Conservation (phyloP, 2,888 invertebrate species). For the Heliconius cydno region DNA sequence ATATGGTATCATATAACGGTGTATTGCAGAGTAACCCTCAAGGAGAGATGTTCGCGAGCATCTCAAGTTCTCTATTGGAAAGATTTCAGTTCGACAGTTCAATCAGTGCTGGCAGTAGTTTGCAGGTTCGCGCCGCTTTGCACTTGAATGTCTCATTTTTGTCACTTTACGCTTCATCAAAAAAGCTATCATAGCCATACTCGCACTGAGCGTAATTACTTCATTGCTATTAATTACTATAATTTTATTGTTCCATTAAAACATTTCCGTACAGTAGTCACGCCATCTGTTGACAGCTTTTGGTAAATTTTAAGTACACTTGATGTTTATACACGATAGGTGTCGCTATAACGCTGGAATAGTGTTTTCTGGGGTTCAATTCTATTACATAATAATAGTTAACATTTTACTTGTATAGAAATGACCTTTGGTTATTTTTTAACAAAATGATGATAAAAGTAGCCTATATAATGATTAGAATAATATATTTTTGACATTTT, state of each 20-base stretch:
- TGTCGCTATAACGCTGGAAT: conserved; percentile 37
- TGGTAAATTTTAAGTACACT: conserved; percentile 11
- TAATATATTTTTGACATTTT: background rate
- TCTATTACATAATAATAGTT: background rate
- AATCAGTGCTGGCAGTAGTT: conserved; percentile 89
- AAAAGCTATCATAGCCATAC: conserved; percentile 44
- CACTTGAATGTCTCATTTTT: conserved; percentile 67
- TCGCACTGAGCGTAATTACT: conserved; percentile 36
- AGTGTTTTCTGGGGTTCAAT: background rate
- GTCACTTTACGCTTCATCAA: conserved; percentile 51
- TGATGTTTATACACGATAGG: conserved; percentile 32
- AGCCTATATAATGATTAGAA: background rate
- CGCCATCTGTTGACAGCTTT: conserved; percentile 42
- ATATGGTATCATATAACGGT: conserved; percentile 59
- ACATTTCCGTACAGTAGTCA: conserved; percentile 16
- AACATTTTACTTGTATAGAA: background rate
- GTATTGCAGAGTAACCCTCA: conserved; percentile 87
- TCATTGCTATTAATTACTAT: conserved; percentile 28
- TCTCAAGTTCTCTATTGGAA: conserved; percentile 91
- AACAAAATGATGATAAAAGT: background rate
- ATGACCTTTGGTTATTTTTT: background rate
- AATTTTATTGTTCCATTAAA: conserved; percentile 21
- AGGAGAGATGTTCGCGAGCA: conserved; percentile 92
- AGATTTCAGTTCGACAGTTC: conserved; percentile 91
- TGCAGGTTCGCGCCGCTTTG: conserved; percentile 85